A percentile compares a stretch with the other conserved stretches of the same genome.
These are phyloP conservation scores for Quadriops clusia DNA, from an alignment of 2,888 invertebrate species.

Conservation along the genomic window DNA sequence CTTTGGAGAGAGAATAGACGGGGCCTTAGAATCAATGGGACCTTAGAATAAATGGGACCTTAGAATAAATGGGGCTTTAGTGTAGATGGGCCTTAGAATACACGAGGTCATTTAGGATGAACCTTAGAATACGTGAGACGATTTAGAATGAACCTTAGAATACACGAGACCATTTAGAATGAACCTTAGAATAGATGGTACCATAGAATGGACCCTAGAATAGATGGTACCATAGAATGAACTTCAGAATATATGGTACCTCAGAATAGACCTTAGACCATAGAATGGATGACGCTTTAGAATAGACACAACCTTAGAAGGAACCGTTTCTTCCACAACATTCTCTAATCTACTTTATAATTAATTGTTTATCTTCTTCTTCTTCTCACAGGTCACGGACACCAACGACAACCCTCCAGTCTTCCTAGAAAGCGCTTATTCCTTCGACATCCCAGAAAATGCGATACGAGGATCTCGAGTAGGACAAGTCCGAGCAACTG, in stretches of 20 bases:
- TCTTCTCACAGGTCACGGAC: slow-evolving; percentile 65
- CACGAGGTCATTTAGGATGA: too few relatives aligned
- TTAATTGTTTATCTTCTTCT: slow-evolving; percentile 12
- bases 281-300: background rate
- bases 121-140: too few relatives aligned
- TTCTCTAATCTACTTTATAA: slow-evolving; percentile 1
- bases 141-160: too few relatives aligned
- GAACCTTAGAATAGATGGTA: too few relatives aligned
- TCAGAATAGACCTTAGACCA: slow-evolving; percentile 2
- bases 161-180: too few relatives aligned
- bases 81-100: too few relatives aligned
- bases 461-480: slow-evolving; percentile 73
- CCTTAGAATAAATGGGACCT: too few relatives aligned
- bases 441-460: slow-evolving; percentile 85
- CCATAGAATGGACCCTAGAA: too few relatives aligned
- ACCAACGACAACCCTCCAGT: slow-evolving; percentile 92
- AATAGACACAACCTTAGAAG: too few relatives aligned
- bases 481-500: slow-evolving; percentile 76
- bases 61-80: too few relatives aligned
- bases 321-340: background rate
- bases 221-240: too few relatives aligned
- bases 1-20: background rate
- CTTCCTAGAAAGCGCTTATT: slow-evolving; percentile 78
- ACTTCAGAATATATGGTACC: too few relatives aligned
- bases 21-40: background rate